Evolutionary conservation across 2,888 invertebrate species (phyloP), one percentile per base, ranked within the genome.

Genomic region (Monopis laevigella): DNA sequence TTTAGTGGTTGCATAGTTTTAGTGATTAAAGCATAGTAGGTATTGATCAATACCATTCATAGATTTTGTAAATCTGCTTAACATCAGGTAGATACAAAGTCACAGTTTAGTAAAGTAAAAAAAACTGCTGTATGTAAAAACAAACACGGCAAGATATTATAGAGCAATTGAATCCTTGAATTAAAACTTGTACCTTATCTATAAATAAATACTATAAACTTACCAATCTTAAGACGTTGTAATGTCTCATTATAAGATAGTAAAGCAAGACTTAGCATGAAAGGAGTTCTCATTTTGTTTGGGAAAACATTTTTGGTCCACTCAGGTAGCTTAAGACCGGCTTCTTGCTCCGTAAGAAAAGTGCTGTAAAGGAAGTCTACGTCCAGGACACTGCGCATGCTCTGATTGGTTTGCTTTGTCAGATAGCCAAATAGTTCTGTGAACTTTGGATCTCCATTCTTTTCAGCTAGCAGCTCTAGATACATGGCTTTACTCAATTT

Each of bases 231-330:
- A 19, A 92, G 80, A 50, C 86, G 82, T 62, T 87, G 88, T 82
- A 92, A 83, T 2, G 85, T 80, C 43, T 82, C 80, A 46, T 88
- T 88, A 56, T 89, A 86, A 0, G 91, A 88, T 52, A 89, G 85
- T 17, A 89, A 57, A 2, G 86, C 84, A 48, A 92, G 84, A 54
- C 89, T 89, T 27, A 86, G 72, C 56, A 87, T 86, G 7, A 88
- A 88, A 2, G 91, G 71, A 12, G 72, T 63, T 43, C 82, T 73
- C 85, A 93, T 87, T 58, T 82, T 82, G 29, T 82, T 73, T 0
- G 91, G 88, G 51, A 88, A 89, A 27, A 88, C 86, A 44, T 83
- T 82, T 47, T 83, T 82, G 0, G 90, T 86, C 92, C 92, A 92
- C 30, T 84, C 78, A 0, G 93, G 93, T n/a, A 93, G 63, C 34